A percentile compares a stretch with the other conserved stretches of the same genome.
Conservation (phyloP, 2,888 invertebrate genomes). For the Prosapia bicincta region DNA sequence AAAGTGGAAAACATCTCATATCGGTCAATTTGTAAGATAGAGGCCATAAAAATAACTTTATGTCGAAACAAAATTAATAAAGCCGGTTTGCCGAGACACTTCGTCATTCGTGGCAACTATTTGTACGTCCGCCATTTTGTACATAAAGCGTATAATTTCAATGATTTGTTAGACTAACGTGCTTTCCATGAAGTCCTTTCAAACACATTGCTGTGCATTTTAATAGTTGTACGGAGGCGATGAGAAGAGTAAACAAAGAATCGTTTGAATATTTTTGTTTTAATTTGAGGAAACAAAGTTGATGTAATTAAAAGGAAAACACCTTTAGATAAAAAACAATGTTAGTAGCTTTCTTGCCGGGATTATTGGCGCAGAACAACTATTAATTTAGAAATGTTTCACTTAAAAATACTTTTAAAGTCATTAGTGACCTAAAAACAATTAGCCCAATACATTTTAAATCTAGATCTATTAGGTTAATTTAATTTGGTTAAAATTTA, state of each 20-base stretch:
- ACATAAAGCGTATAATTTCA: background rate
- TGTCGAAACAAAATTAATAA: slow-evolving; percentile 1
- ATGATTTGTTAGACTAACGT: background rate
- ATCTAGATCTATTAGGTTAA: no score
- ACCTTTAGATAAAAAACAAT: no score
- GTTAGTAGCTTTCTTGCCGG: no score
- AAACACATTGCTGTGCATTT: background rate
- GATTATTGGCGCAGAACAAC: no score
- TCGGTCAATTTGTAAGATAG: background rate
- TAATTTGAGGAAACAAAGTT: background rate
- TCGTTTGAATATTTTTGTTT: background rate
- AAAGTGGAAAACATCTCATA: background rate
- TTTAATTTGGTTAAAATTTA: no score
- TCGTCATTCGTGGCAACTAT: background rate
- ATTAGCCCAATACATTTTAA: no score
- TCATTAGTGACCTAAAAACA: no score
- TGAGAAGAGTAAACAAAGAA: background rate
- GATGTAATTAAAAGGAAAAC: no score
- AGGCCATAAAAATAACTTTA: background rate
- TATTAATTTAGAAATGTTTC: no score
- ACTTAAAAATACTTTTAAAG: no score
- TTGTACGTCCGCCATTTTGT: background rate
- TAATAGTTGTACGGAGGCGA: background rate
- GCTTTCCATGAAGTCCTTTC: background rate
- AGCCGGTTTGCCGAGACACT: background rate